Evolutionary conservation across 2,113 vertebrate genomes (phyloP).

Genomic region (Zosterops borbonicus): DNA sequence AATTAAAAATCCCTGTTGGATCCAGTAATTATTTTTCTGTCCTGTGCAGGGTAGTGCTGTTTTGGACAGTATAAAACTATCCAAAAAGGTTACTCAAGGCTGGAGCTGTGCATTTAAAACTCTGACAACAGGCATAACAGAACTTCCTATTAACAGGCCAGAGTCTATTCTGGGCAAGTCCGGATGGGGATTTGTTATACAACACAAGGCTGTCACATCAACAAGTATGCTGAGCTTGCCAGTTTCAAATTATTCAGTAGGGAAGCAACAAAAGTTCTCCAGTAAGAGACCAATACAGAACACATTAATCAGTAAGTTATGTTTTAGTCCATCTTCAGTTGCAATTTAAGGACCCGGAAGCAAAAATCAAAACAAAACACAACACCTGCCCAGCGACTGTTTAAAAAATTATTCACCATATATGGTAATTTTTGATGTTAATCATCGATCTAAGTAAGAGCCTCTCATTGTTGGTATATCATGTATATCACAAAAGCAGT

Average conservation of each 20-base stretch:
- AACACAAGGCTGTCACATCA: not conserved
- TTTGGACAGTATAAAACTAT: not conserved
- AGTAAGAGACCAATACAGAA: not conserved
- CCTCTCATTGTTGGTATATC: accelerated
- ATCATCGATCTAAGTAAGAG: not conserved
- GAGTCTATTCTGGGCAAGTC: not conserved
- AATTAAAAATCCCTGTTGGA: not conserved
- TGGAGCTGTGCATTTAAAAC: not conserved
- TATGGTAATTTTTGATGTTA: not conserved
- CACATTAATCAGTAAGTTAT: not conserved
- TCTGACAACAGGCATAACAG: not conserved
- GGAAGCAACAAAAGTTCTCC: not conserved
- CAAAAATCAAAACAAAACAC: not conserved
- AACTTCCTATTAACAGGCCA: not conserved
- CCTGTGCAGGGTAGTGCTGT: not conserved
- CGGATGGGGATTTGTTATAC: not conserved
- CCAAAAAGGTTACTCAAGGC: not conserved
- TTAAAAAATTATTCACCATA: not conserved
- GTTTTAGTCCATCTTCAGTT: not conserved
- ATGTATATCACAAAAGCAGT: accelerated
- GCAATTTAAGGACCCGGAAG: not conserved
- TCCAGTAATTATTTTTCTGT: not conserved
- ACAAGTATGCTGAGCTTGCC: not conserved
- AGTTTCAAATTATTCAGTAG: not conserved
- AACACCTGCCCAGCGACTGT: not conserved